These are phyloP conservation scores for Chironomus tentans DNA, from an alignment of 2,888 invertebrate species.

Conservation along the genomic window DNA sequence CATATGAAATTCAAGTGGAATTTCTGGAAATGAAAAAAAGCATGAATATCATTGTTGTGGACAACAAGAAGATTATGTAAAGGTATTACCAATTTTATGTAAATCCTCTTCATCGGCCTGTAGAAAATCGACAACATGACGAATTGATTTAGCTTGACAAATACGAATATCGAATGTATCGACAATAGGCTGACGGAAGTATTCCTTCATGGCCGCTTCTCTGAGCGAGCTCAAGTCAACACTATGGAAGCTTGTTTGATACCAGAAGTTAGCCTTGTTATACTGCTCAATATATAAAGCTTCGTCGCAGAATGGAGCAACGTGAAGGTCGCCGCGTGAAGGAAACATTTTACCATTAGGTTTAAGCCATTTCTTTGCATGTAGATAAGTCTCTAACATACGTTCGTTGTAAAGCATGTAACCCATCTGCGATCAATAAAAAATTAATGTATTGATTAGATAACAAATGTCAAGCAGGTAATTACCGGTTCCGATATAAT, in stretches of 20 bases:
- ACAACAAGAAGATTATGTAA: neutral
- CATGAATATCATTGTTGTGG: neutral
- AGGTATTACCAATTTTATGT: constrained; percentile 64
- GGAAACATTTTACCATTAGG: constrained; percentile 95
- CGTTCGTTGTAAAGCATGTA: constrained; percentile 99
- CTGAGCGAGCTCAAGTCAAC: constrained; percentile 88
- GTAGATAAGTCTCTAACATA: constrained; percentile 97
- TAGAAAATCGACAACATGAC: constrained; percentile 89
- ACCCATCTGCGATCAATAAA: constrained; percentile 59
- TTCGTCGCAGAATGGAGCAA: constrained; percentile 97
- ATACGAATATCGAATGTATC: constrained; percentile 98
- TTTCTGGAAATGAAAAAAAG: constrained; percentile 47
- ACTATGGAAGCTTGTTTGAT: constrained; percentile 95
- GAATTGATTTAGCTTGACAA: constrained; percentile 87
- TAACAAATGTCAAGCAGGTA: too few relatives aligned
- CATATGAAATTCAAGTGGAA: constrained; percentile 88
- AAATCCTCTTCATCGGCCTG: constrained; percentile 88
- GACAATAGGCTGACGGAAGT: constrained; percentile 95
- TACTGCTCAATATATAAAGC: constrained; percentile 96
- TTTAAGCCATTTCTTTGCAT: constrained; percentile 96
- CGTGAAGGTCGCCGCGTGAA: constrained; percentile 89
- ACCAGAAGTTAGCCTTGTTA: constrained; percentile 99
- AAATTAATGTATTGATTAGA: too few relatives aligned
- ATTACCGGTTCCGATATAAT: constrained; percentile 85
- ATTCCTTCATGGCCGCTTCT: constrained; percentile 90